Conservation (phyloP, 92 coral and sea anemone genomes). For the Parazoanthus swiftii region DNA sequence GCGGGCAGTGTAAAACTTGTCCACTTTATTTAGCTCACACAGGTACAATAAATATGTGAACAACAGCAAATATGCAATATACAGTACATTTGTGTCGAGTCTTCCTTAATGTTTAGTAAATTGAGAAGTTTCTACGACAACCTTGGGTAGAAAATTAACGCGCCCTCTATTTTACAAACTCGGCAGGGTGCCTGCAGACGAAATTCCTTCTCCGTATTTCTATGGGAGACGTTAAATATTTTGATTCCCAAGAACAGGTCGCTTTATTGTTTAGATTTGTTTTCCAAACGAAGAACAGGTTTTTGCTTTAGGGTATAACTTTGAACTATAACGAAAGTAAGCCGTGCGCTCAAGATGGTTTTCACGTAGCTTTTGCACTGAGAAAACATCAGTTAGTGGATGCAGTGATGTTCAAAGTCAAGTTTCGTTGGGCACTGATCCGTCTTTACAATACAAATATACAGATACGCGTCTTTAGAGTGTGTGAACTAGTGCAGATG, state of each 20-base stretch:
- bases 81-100: background rate
- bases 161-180: background rate
- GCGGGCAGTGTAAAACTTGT: background rate
- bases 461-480: constrained; percentile 11
- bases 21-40: background rate
- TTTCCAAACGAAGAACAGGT: constrained; percentile 36
- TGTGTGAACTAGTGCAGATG: constrained; percentile 43
- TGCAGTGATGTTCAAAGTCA: background rate
- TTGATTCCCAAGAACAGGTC: constrained; percentile 47
- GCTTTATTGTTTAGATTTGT: constrained; percentile 34
- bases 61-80: background rate
- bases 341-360: background rate
- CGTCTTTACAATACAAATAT: background rate
- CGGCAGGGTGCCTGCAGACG: constrained; percentile 10
- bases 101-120: background rate
- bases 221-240: constrained; percentile 43
- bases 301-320: constrained; percentile 20
- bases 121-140: background rate
- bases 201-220: constrained; percentile 28
- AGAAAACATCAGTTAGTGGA: background rate
- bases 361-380: background rate
- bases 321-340: background rate
- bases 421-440: background rate
- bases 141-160: background rate
- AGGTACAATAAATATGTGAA: background rate